These are phyloP conservation scores for Montifringilla adamsi DNA, from an alignment of 2,113 vertebrate genomes.

Conservation along the genomic window DNA sequence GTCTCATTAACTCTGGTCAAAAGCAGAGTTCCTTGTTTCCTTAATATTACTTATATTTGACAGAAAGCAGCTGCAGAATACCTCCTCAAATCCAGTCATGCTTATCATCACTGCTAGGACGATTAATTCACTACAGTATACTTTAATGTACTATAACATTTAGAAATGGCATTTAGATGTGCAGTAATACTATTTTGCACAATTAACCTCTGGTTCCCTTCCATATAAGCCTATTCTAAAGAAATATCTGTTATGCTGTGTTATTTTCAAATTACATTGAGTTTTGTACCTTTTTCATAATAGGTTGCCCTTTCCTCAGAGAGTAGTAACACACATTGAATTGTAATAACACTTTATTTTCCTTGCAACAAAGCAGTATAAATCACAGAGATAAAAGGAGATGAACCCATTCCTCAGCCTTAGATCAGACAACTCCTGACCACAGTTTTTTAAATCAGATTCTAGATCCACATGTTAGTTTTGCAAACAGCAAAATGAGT, in stretches of 20 bases:
- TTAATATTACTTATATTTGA: constrained; percentile 1
- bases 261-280: constrained; percentile 44
- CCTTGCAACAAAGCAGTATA: neutral
- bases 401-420: neutral
- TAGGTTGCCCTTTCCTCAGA: constrained; percentile 35
- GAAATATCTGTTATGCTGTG: neutral
- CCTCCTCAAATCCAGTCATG: neutral
- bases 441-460: neutral
- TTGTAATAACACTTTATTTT: neutral
- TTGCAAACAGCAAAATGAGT: neutral
- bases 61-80: neutral
- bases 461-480: neutral
- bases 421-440: neutral
- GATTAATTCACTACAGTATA: constrained; percentile 41
- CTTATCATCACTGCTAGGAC: constrained; percentile 24
- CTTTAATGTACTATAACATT: constrained; percentile 55
- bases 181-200: constrained; percentile 53
- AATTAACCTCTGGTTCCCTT: constrained; percentile 53
- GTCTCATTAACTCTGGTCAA: neutral
- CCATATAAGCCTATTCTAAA: constrained; percentile 4
- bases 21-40: constrained; percentile 16
- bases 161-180: constrained; percentile 32
- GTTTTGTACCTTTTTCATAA: constrained; percentile 9
- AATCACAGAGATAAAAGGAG: constrained; percentile 23
- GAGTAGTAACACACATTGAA: neutral